These are phyloP conservation scores for Armadillidium nasatum DNA, from an alignment of 1,140 invertebrate species.

Conservation along the genomic window DNA sequence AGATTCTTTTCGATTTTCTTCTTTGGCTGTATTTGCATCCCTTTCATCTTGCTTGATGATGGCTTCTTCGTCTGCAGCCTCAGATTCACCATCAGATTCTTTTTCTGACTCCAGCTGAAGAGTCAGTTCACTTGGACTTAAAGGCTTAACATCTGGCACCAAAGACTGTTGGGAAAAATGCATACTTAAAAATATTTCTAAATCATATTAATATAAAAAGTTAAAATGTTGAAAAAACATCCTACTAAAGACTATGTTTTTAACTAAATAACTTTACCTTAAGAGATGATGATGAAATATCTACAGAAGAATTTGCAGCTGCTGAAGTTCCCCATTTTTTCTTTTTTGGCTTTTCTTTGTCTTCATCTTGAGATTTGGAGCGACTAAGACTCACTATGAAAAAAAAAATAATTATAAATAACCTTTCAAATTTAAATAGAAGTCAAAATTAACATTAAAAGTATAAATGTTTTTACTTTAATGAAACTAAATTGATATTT, in stretches of 20 bases:
- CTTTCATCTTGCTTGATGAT: neutral
- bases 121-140: neutral
- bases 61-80: neutral
- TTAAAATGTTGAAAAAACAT: neutral
- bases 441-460: neutral
- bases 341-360: neutral
- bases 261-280: neutral
- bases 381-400: neutral
- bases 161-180: neutral
- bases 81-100: neutral
- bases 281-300: neutral
- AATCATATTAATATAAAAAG: neutral
- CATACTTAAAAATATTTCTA: no score
- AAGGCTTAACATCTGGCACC: constrained; percentile 1
- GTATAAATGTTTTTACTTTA: neutral
- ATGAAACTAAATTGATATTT: neutral
- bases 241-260: no score
- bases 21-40: neutral
- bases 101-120: constrained; percentile 2
- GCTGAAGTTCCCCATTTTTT: neutral
- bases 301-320: neutral
- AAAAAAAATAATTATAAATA: neutral
- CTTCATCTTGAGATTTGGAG: neutral
- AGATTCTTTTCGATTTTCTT: neutral
- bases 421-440: neutral